These are phyloP conservation scores for Cyaniris semiargus DNA, from an alignment of 2,888 invertebrate species.

Conservation along the genomic window DNA sequence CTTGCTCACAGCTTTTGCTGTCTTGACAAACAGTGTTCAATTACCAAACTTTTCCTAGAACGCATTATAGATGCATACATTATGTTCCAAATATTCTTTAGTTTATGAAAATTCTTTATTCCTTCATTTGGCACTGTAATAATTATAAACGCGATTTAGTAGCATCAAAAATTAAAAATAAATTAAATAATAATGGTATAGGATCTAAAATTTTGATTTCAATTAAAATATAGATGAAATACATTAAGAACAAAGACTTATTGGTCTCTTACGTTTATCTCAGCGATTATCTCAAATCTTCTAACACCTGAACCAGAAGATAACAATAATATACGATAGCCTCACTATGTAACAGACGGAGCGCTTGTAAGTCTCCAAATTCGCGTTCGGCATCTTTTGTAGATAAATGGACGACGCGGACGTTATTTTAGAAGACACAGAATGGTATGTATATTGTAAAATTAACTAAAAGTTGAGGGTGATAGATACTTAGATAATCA, in stretches of 20 bases:
- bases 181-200: background rate
- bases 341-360: background rate
- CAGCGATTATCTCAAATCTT: slow-evolving; percentile 31
- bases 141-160: no score
- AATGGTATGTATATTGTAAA: slow-evolving; percentile 50
- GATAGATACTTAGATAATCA: no score
- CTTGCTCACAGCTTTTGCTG: background rate
- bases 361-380: slow-evolving; percentile 28
- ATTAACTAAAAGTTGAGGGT: background rate
- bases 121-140: no score
- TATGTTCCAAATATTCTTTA: no score
- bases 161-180: background rate
- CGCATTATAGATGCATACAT: background rate
- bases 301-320: slow-evolving; percentile 13
- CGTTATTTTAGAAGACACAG: slow-evolving; percentile 54
- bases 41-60: background rate
- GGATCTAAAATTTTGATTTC: no score
- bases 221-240: background rate
- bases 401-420: slow-evolving; percentile 56
- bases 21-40: background rate
- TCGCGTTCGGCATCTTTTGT: slow-evolving; percentile 27
- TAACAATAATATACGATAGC: slow-evolving; percentile 28
- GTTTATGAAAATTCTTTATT: no score
- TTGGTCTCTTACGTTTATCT: background rate
- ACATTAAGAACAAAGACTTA: background rate